A percentile compares a stretch with the other conserved stretches of the same genome.
Evolutionary conservation across 2,888 invertebrate genomes (phyloP).

Genomic region (Eilema depressum): DNA sequence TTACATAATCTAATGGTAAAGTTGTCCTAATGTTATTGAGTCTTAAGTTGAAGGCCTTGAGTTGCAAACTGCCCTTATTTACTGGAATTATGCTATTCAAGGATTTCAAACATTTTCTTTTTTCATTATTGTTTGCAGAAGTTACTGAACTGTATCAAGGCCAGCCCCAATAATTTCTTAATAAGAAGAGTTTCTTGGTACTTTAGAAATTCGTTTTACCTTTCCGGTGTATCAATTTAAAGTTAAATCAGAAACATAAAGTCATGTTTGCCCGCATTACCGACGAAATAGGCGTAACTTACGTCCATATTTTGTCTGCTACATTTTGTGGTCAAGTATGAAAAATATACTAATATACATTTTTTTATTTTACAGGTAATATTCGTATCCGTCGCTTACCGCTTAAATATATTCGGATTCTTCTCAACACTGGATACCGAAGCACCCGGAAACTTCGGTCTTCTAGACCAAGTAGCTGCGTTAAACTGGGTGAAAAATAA

Average conservation of each 20-base stretch:
- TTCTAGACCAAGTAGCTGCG: slow-evolving; percentile 94
- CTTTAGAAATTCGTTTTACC: not conserved
- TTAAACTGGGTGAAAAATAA: slow-evolving; percentile 92
- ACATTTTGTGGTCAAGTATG: no score
- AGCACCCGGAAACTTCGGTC: slow-evolving; percentile 92
- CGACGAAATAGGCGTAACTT: no score
- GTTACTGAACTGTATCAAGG: not conserved
- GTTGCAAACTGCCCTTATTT: no score
- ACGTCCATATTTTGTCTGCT: no score
- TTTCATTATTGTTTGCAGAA: not conserved
- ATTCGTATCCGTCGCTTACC: slow-evolving; percentile 92
- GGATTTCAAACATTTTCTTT: not conserved
- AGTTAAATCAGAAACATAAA: not conserved
- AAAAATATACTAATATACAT: not conserved
- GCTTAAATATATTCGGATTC: slow-evolving; percentile 94
- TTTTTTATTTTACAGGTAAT: slow-evolving; percentile 86
- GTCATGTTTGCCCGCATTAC: no score
- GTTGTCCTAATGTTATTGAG: not conserved
- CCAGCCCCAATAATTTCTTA: not conserved
- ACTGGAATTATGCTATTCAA: not conserved
- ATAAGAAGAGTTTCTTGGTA: not conserved
- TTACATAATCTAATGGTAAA: not conserved
- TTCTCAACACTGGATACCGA: slow-evolving; percentile 92
- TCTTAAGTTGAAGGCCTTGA: no score
- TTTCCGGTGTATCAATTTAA: slow-evolving; percentile 4